Evolutionary conservation across 1,140 invertebrate genomes (phyloP).

Genomic region (Saccostrea cuccullata): DNA sequence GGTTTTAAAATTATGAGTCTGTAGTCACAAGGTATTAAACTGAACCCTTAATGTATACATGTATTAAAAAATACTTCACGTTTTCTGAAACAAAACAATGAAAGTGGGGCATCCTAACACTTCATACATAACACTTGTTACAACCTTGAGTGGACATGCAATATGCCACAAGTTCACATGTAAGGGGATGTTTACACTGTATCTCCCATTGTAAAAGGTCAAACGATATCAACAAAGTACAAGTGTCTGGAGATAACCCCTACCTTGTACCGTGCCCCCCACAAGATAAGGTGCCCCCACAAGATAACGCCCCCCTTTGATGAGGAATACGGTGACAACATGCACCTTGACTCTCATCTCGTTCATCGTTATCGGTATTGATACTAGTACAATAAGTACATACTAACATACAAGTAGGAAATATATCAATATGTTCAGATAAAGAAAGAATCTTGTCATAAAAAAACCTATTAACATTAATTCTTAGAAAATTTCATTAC

Average conservation of each 20-base stretch:
- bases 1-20: no score
- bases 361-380: no score
- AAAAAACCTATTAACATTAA: no score
- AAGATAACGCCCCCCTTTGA: background rate
- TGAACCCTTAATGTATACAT: background rate
- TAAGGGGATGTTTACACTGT: conserved; percentile 8
- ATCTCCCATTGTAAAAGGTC: background rate
- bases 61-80: background rate
- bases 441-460: no score
- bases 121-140: background rate
- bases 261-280: background rate
- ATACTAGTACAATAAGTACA: no score
- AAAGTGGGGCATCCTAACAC: background rate
- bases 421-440: no score
- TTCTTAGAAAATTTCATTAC: no score
- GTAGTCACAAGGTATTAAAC: background rate
- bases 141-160: background rate
- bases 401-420: no score
- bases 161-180: conserved; percentile 1
- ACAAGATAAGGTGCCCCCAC: background rate
- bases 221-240: background rate
- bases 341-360: no score
- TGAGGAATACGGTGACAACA: background rate
- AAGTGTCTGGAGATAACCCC: conserved; percentile 16
- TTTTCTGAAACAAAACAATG: background rate